Evolutionary conservation across 2,888 invertebrate species (phyloP).

Genomic region (Tachina fera): DNA sequence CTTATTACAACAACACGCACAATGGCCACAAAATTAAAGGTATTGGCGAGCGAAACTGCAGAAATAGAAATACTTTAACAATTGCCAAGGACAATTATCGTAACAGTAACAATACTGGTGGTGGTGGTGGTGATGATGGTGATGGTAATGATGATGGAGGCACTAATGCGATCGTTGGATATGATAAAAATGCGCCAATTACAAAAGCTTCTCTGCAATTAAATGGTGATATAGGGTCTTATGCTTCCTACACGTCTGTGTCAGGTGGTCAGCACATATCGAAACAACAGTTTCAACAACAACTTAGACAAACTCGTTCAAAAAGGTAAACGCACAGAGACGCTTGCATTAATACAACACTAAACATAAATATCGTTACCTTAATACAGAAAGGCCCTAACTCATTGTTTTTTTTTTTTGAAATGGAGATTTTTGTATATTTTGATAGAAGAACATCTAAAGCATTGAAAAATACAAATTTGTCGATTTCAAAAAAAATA

Average conservation of each 20-base stretch:
- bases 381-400: too few species aligned
- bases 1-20: slow-evolving; percentile 63
- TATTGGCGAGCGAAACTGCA: slow-evolving; percentile 40
- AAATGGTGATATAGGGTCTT: slow-evolving; percentile 55
- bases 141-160: slow-evolving; percentile 28
- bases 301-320: slow-evolving; percentile 76
- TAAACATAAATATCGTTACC: too few species aligned
- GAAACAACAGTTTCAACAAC: slow-evolving; percentile 79
- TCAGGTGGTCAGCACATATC: slow-evolving; percentile 76
- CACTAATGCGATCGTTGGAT: slow-evolving; percentile 35
- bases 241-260: slow-evolving; percentile 53
- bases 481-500: too few species aligned
- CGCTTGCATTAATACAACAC: background rate
- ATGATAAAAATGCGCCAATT: slow-evolving; percentile 55
- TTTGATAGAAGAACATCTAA: too few species aligned
- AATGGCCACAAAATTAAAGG: slow-evolving; percentile 58
- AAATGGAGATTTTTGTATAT: too few species aligned
- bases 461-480: too few species aligned
- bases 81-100: slow-evolving; percentile 68
- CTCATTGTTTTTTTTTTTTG: too few species aligned
- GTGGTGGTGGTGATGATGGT: background rate
- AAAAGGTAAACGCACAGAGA: slow-evolving; percentile 76
- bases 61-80: slow-evolving; percentile 48
- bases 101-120: background rate
- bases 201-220: slow-evolving; percentile 41